These are phyloP conservation scores for Xiphias gladius DNA, from an alignment of 2,113 vertebrate genomes.

Conservation along the genomic window DNA sequence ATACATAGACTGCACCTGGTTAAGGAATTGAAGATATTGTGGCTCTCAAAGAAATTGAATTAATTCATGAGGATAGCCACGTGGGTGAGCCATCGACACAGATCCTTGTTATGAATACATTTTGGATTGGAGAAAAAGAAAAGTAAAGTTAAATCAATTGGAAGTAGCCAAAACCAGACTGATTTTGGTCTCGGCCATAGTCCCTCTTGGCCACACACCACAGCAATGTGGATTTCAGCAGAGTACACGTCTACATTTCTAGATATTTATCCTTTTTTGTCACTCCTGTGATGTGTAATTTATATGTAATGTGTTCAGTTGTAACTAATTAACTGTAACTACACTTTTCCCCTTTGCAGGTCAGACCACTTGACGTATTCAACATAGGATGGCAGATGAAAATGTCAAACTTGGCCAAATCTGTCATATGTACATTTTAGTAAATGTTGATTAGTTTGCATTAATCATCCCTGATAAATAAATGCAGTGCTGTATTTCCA, in stretches of 20 bases:
- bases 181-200: neutral
- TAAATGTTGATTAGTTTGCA: neutral
- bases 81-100: neutral
- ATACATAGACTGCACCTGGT: neutral
- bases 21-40: neutral
- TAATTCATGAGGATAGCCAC: neutral
- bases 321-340: no score
- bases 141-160: neutral
- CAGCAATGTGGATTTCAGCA: no score
- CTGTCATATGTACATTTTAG: neutral
- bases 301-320: no score
- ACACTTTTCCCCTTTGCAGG: no score
- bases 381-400: no score
- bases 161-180: neutral
- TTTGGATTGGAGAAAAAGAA: neutral
- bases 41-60: neutral
- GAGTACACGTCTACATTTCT: no score
- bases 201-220: no score
- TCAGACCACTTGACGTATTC: no score
- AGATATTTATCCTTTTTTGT: no score
- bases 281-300: no score
- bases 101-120: neutral
- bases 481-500: neutral
- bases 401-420: no score
- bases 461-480: neutral